These are phyloP conservation scores for Coenonympha arcania DNA, from an alignment of 2,888 invertebrate genomes.

Conservation along the genomic window DNA sequence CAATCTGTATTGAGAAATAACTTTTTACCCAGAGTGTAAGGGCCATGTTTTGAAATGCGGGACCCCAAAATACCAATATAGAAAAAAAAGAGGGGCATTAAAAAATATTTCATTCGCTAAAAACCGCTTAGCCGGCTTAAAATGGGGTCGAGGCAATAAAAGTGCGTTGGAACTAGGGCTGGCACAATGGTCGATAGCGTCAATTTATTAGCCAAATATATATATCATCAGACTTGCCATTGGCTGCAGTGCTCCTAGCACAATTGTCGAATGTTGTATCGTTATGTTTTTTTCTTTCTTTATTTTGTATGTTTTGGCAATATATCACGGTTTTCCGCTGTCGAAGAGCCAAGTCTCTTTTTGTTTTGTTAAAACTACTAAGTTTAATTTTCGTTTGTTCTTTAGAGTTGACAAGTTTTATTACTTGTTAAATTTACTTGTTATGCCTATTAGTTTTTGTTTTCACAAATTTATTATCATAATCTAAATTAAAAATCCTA, in stretches of 20 bases:
- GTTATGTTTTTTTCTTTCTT: conserved; percentile 17
- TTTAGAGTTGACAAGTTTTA: too few species aligned
- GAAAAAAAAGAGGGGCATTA: conserved; percentile 29
- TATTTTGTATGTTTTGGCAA: conserved; percentile 17
- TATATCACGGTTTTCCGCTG: conserved; percentile 8
- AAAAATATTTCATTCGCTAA: conserved; percentile 42
- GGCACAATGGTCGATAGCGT: conserved; percentile 27
- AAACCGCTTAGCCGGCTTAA: conserved; percentile 42
- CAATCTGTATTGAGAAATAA: too few species aligned
- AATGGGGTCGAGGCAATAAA: conserved; percentile 50
- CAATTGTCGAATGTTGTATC: conserved; percentile 20
- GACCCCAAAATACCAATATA: conserved; percentile 5
- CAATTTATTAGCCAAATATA: conserved; percentile 29
- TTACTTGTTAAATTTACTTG: too few species aligned
- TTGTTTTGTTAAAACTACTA: neutral
- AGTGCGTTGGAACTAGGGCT: conserved; percentile 38
- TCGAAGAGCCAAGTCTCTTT: conserved; percentile 8
- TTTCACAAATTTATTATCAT: conserved; percentile 2
- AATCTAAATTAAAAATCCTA: too few species aligned
- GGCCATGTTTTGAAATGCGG: too few species aligned
- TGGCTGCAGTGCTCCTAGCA: conserved; percentile 20
- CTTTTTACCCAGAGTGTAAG: too few species aligned
- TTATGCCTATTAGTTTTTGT: neutral
- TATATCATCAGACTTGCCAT: conserved; percentile 24
- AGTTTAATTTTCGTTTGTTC: too few species aligned